These are phyloP conservation scores for Lytechinus pictus DNA, from an alignment of 35 echinoderm and acorn worm genomes.

Conservation along the genomic window DNA sequence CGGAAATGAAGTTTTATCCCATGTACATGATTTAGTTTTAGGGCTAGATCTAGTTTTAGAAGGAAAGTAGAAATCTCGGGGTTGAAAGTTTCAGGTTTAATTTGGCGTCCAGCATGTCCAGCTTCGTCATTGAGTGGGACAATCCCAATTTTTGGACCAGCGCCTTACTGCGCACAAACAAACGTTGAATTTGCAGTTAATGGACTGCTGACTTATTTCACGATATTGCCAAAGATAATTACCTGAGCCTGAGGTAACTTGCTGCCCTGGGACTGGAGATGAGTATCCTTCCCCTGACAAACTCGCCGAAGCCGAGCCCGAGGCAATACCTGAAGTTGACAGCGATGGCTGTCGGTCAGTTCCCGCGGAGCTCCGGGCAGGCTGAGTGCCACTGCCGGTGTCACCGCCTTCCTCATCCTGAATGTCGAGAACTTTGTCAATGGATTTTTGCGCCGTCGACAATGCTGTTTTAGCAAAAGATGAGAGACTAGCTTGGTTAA, in stretches of 20 bases:
- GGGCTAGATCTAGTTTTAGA: too few species aligned
- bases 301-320: not conserved
- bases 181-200: too few species aligned
- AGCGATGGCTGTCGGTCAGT: not conserved
- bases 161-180: too few species aligned
- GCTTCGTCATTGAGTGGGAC: too few species aligned
- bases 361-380: not conserved
- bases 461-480: constrained; percentile 93
- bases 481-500: constrained; percentile 77
- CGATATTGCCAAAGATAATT: too few species aligned
- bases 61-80: too few species aligned
- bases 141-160: too few species aligned
- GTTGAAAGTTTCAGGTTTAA: too few species aligned
- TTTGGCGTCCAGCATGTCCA: too few species aligned
- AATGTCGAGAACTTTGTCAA: constrained; percentile 95
- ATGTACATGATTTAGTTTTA: too few species aligned
- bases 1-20: too few species aligned
- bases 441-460: constrained; percentile 90
- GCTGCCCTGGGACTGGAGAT: not conserved
- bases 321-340: not conserved
- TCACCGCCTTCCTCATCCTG: constrained; percentile 65
- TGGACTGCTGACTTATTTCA: too few species aligned
- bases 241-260: not conserved
- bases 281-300: not conserved
- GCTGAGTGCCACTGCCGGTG: not conserved